These are phyloP conservation scores for Tinea semifulvella DNA, from an alignment of 2,888 invertebrate species.

Conservation along the genomic window DNA sequence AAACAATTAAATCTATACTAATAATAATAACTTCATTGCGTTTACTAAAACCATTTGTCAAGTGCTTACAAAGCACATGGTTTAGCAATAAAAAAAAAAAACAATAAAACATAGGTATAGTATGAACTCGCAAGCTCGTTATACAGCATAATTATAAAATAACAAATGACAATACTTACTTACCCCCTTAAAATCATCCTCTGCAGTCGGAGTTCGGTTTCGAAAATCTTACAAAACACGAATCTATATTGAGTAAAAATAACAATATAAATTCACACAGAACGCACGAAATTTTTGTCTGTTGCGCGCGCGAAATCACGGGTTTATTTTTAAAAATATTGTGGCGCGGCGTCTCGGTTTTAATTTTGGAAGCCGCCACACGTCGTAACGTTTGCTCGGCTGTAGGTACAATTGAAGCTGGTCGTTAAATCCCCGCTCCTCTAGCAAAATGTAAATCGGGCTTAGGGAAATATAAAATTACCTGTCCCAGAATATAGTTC, in stretches of 20 bases:
- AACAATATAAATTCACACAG: constrained; percentile 5
- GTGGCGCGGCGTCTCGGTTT: constrained; percentile 7
- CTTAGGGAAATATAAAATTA: constrained; percentile 12
- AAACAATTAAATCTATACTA: no score
- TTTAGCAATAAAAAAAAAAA: no score
- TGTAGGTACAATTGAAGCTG: constrained; percentile 3
- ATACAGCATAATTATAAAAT: no score
- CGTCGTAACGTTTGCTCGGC: constrained; percentile 9
- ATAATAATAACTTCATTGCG: no score
- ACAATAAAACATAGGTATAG: no score
- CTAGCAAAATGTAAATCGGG: constrained; percentile 1
- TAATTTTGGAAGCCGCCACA: neutral
- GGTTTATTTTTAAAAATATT: constrained; percentile 14
- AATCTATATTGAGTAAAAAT: constrained; percentile 3
- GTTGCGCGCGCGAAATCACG: constrained; percentile 12
- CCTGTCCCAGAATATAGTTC: constrained; percentile 10
- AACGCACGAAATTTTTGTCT: constrained; percentile 11
- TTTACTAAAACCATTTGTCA: no score
- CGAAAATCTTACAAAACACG: constrained; percentile 3
- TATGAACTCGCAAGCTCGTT: no score
- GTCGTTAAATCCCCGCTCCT: constrained; percentile 2
- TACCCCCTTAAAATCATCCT: constrained; percentile 53
- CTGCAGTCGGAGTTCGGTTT: constrained; percentile 18
- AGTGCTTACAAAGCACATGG: no score
- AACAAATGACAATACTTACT: constrained; percentile 40